Evolutionary conservation across 2,113 vertebrate species (phyloP).

Genomic region (Sula dactylatra): DNA sequence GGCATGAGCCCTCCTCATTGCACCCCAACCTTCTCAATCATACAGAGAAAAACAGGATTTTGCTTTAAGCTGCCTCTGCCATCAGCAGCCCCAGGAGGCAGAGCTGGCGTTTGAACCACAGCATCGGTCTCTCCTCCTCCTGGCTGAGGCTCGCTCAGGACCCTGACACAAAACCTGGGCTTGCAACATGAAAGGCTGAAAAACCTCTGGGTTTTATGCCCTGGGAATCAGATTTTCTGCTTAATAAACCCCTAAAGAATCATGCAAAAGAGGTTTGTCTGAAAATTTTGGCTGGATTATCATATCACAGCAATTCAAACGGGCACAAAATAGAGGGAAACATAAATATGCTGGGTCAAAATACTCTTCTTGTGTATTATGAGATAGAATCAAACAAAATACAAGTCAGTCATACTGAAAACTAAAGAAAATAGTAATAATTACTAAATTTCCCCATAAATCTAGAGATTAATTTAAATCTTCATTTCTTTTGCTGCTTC

Average conservation of each 20-base stretch:
- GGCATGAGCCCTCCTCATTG: neutral
- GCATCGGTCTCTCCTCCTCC: neutral
- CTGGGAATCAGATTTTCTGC: conserved; percentile 3
- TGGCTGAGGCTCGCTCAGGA: neutral
- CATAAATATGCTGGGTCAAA: neutral
- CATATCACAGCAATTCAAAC: accelerated
- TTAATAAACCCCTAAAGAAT: conserved; percentile 21
- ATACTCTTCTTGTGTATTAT: neutral
- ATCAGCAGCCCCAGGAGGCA: neutral
- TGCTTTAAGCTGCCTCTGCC: neutral
- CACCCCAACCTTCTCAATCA: neutral
- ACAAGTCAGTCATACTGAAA: neutral
- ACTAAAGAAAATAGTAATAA: neutral
- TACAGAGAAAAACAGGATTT: neutral
- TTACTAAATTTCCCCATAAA: neutral
- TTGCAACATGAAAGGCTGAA: conserved; percentile 7
- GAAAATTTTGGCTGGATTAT: neutral
- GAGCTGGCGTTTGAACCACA: neutral
- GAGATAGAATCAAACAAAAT: neutral
- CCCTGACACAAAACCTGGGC: neutral
- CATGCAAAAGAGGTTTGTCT: neutral
- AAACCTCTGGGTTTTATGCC: neutral
- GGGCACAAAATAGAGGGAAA: neutral
- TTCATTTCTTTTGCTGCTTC: neutral
- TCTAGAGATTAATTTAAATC: neutral